phyloP scores from a whole-genome alignment of 2,888 invertebrate species.

The Pachymerium ferrugineum region DNA sequence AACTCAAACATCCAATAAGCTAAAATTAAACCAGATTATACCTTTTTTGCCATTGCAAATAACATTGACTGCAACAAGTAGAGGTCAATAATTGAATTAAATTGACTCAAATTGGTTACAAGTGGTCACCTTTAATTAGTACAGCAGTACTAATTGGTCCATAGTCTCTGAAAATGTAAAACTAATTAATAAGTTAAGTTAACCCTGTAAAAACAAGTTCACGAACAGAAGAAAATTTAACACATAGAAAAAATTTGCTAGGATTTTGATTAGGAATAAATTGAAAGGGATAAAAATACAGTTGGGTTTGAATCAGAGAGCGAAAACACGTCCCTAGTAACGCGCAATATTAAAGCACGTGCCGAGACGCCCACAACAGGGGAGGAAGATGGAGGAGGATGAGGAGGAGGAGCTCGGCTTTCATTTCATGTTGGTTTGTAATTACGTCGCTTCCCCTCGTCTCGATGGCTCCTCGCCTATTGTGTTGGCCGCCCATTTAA shows the following conservation, averaged over 20 bases:
- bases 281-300: not conserved
- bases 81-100: no score
- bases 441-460: constrained; percentile 13
- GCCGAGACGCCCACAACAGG: not conserved
- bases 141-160: no score
- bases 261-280: not conserved
- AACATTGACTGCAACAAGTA: no score
- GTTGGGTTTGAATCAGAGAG: not conserved
- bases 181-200: no score
- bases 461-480: constrained; percentile 9
- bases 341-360: not conserved
- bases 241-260: not conserved
- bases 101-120: no score
- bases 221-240: no score
- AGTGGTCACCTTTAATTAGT: no score
- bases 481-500: constrained; percentile 13
- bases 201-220: no score
- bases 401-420: constrained; percentile 2
- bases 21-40: no score
- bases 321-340: not conserved
- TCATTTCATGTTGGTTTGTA: constrained; percentile 13
- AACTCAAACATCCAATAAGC: no score
- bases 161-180: no score
- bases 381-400: not conserved
- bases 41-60: no score